Evolutionary conservation across 1,140 invertebrate species (phyloP), one percentile per base, ranked within the genome.

Genomic region (Pteromalus puparum): DNA sequence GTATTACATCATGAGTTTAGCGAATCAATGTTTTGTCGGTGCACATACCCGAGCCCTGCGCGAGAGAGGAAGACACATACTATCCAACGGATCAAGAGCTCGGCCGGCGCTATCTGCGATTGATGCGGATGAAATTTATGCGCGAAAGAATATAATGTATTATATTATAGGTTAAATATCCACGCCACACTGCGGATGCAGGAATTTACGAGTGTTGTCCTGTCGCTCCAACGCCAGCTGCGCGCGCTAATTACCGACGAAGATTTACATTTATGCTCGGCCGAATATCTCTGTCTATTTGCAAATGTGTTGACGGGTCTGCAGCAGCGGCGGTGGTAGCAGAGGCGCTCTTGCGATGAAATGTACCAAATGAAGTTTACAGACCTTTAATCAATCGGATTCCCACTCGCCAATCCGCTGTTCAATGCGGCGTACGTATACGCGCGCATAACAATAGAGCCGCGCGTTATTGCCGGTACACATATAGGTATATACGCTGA

Each of bases 1-100:
- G 90, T 91, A 90, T 91, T 90, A 91, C 90, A 90, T 90, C 90
- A 91, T 89, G 89, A 90, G 88, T 90, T 91, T 91, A 90, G 90
- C 87, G 88, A 91, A 91, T 91, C 90, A 91, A 91, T 91, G 89
- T 90, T 91, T 89, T 89, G 87, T 90, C 82, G 86, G 87, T 86
- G 87, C 84, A 78, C 1, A 42, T 72, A 81, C 73, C 70, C 61
- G 34, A 10, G 61, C 28, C 24, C 81, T 5, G 7, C 6, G 38
- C 38, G 5, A 42, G 38, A 18, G 48, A 53, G 13, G 18, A 18
- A 53, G 48, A 53, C 48, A 15, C 48, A 18, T 21, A 15, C 4
- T 53, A 53, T 53, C 48, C 48, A 13, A 15, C 13, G 48, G 12
- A 53, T 53, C 48, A 15, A 15, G 18, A 18, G 18, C n/a, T 15